Percentiles rank a stretch among this genome's conserved stretches.
Conservation (phyloP, 2,113 vertebrate species). For the Gopherus evgoodei region DNA sequence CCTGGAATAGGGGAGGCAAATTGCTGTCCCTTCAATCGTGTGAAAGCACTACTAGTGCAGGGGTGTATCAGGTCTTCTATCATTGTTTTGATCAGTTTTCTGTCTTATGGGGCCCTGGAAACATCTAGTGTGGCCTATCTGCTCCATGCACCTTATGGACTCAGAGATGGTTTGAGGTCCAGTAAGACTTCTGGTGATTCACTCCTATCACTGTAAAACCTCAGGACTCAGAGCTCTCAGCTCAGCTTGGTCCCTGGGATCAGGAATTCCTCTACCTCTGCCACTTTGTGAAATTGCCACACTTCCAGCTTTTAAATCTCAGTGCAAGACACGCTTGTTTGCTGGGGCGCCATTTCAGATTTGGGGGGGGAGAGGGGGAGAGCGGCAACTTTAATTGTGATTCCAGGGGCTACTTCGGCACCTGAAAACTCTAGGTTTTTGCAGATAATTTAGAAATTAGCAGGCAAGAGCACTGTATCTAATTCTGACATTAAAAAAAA, state of each 20-base stretch:
- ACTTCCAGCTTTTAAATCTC: neutral
- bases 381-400: no score
- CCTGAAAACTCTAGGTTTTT: no score
- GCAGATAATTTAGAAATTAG: no score
- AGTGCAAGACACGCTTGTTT: neutral
- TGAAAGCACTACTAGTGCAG: neutral
- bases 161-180: neutral
- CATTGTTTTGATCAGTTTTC: neutral
- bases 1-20: neutral
- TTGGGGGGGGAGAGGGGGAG: no score
- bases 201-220: fast-evolving
- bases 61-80: neutral
- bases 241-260: neutral
- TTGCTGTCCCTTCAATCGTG: neutral
- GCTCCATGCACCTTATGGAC: fast-evolving
- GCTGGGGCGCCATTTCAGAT: no score
- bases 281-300: neutral
- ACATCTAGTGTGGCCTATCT: neutral
- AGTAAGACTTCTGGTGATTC: neutral
- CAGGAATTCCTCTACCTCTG: neutral
- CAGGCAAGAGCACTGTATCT: no score
- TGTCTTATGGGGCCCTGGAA: conserved; percentile 8
- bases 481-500: no score
- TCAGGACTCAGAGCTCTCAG: neutral
- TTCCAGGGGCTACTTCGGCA: no score